A percentile compares a stretch with the other conserved stretches of the same genome.
These are phyloP conservation scores for Acanthosepion pharaonis DNA, from an alignment of 2,888 invertebrate genomes.

Conservation along the genomic window DNA sequence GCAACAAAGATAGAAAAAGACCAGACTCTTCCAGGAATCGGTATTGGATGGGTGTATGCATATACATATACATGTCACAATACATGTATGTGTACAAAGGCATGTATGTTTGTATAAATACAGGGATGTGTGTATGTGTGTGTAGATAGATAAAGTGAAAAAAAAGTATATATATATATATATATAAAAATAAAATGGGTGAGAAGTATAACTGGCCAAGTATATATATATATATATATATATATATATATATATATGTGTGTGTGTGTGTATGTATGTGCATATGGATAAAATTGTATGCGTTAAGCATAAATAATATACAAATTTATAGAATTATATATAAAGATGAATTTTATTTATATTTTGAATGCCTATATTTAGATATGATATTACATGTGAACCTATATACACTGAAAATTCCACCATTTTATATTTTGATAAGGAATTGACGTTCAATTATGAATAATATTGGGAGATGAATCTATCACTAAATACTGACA, in stretches of 20 bases:
- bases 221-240: background rate
- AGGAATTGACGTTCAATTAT: too few species aligned
- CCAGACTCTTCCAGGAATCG: conserved; percentile 39
- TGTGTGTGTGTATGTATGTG: background rate
- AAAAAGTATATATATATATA: background rate
- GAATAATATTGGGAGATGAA: too few species aligned
- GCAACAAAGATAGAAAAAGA: conserved; percentile 35
- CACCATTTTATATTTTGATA: too few species aligned
- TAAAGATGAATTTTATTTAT: too few species aligned
- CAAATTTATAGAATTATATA: background rate
- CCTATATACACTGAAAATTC: too few species aligned
- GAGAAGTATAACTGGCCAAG: background rate
- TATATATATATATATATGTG: background rate
- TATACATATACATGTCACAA: background rate
- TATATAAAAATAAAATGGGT: background rate
- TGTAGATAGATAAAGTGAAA: background rate
- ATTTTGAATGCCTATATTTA: too few species aligned
- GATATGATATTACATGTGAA: too few species aligned
- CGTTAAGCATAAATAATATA: background rate
- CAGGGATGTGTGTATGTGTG: background rate
- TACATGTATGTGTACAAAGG: background rate
- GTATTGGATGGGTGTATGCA: background rate
- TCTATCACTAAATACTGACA: too few species aligned
- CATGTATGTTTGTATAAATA: background rate
- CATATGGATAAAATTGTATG: background rate